Percentiles rank a stretch among this genome's conserved stretches.
These are phyloP conservation scores for Lota lota DNA, from an alignment of 2,113 vertebrate genomes.

Conservation along the genomic window DNA sequence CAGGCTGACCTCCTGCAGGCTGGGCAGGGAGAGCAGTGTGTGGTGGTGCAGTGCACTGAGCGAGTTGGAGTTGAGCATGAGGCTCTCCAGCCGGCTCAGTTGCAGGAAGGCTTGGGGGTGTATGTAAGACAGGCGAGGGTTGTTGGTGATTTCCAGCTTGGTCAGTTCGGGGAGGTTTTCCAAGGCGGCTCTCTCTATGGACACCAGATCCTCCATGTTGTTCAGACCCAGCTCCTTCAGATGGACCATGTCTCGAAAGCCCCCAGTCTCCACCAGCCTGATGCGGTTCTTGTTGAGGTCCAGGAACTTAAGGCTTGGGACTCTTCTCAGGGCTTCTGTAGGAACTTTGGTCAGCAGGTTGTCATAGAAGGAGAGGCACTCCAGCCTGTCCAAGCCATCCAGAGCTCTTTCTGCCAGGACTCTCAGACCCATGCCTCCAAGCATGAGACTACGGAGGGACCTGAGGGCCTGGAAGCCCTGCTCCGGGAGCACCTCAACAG, in stretches of 20 bases:
- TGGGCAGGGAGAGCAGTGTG: slow-evolving; percentile 85
- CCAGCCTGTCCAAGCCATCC: slow-evolving; percentile 81
- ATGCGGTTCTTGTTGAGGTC: slow-evolving; percentile 91
- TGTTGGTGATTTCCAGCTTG: slow-evolving; percentile 95
- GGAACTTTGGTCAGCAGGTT: slow-evolving; percentile 83
- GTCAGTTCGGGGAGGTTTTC: slow-evolving; percentile 92
- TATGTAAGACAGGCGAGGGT: slow-evolving; percentile 91
- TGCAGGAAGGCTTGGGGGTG: slow-evolving; percentile 89
- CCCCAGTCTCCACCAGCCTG: slow-evolving; percentile 81
- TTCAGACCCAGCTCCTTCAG: slow-evolving; percentile 91
- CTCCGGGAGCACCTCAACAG: slow-evolving; percentile 81
- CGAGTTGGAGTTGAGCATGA: slow-evolving; percentile 97
- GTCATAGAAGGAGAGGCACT: slow-evolving; percentile 92
- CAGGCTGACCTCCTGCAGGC: slow-evolving; percentile 91
- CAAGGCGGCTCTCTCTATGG: slow-evolving; percentile 85
- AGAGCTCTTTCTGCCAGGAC: slow-evolving; percentile 83
- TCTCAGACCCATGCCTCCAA: slow-evolving; percentile 85
- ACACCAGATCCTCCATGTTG: slow-evolving; percentile 92
- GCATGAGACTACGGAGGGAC: slow-evolving; percentile 85
- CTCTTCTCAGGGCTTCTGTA: slow-evolving; percentile 78
- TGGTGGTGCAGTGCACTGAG: slow-evolving; percentile 90
- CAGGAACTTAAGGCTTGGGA: slow-evolving; percentile 87
- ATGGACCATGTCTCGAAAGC: slow-evolving; percentile 87
- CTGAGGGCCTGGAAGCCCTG: slow-evolving; percentile 82
- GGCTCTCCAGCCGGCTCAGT: slow-evolving; percentile 87